These are phyloP conservation scores for Rachycentron canadum DNA, from an alignment of 2,797 vertebrate species.

Conservation along the genomic window DNA sequence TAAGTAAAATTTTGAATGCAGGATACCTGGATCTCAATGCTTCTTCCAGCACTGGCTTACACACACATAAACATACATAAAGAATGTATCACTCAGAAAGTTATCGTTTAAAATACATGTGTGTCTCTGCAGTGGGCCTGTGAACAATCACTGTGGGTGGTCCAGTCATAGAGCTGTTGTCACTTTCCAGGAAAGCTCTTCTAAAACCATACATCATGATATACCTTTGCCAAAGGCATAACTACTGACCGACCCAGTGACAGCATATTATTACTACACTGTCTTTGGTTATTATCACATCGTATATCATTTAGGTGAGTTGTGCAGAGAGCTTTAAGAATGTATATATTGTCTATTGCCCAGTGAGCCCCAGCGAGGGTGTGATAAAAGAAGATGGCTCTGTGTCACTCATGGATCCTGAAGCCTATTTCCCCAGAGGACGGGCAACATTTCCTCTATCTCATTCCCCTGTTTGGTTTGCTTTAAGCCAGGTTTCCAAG, in stretches of 20 bases:
- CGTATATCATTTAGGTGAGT: slow-evolving; percentile 40
- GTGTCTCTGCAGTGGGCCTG: not conserved
- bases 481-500: slow-evolving; percentile 43
- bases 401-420: slow-evolving; percentile 48
- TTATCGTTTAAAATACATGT: slow-evolving; percentile 8
- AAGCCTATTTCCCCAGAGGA: slow-evolving; percentile 54
- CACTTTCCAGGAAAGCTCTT: slow-evolving; percentile 6
- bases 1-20: not conserved
- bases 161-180: slow-evolving; percentile 42
- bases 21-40: not conserved
- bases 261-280: slow-evolving; percentile 41
- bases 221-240: slow-evolving; percentile 34
- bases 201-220: slow-evolving; percentile 43
- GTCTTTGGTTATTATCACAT: slow-evolving; percentile 46
- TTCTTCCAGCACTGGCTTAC: slow-evolving; percentile 6
- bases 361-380: slow-evolving; percentile 11
- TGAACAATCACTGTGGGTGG: slow-evolving; percentile 45
- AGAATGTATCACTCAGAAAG: slow-evolving; percentile 11
- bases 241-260: slow-evolving; percentile 26
- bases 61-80: slow-evolving; percentile 18
- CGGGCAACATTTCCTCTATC: slow-evolving; percentile 27
- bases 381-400: slow-evolving; percentile 34
- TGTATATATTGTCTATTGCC: slow-evolving; percentile 43
- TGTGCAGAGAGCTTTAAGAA: slow-evolving; percentile 25
- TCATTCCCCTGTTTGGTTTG: slow-evolving; percentile 42